phyloP scores from a whole-genome alignment of 2,797 vertebrate genomes.

The Hephaestus fuliginosus region DNA sequence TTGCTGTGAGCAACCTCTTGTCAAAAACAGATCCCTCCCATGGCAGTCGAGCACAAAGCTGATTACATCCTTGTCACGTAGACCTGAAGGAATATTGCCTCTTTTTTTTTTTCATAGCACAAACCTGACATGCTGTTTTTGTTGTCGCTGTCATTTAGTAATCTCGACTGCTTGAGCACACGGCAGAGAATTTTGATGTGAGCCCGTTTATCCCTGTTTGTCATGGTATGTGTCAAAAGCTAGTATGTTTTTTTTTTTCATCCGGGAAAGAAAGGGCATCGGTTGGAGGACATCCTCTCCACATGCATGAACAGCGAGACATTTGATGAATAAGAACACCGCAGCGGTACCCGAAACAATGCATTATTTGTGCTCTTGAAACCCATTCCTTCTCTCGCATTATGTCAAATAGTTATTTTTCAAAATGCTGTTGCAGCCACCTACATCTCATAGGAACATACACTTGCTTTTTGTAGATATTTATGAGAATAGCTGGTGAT shows the following conservation, averaged over 20 bases:
- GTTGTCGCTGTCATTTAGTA: conserved; percentile 79
- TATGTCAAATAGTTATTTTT: conserved; percentile 63
- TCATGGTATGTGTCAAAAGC: conserved; percentile 70
- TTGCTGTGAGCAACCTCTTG: conserved; percentile 57
- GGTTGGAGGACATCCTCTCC: conserved; percentile 73
- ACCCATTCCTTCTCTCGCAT: conserved; percentile 48
- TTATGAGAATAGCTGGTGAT: conserved; percentile 55
- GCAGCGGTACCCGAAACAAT: conserved; percentile 55
- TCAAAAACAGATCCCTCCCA: conserved; percentile 54
- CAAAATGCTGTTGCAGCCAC: conserved; percentile 45
- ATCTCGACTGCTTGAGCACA: conserved; percentile 67
- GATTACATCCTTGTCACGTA: conserved; percentile 71
- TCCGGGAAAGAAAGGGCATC: conserved; percentile 64
- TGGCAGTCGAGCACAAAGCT: conserved; percentile 48
- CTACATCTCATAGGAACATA: conserved; percentile 48
- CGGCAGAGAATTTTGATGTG: conserved; percentile 77
- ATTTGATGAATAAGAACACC: conserved; percentile 65
- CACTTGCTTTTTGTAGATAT: conserved; percentile 52
- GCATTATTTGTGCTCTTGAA: conserved; percentile 63
- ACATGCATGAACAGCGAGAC: conserved; percentile 68
- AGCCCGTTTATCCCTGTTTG: conserved; percentile 71
- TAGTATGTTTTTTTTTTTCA: conserved; percentile 46
- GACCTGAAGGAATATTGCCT: conserved; percentile 53
- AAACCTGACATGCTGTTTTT: conserved; percentile 80
- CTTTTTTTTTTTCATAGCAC: conserved; percentile 54